Base-by-base conservation (phyloP, 2,888 invertebrate genomes). In the Neoascia interrupta region DNA sequence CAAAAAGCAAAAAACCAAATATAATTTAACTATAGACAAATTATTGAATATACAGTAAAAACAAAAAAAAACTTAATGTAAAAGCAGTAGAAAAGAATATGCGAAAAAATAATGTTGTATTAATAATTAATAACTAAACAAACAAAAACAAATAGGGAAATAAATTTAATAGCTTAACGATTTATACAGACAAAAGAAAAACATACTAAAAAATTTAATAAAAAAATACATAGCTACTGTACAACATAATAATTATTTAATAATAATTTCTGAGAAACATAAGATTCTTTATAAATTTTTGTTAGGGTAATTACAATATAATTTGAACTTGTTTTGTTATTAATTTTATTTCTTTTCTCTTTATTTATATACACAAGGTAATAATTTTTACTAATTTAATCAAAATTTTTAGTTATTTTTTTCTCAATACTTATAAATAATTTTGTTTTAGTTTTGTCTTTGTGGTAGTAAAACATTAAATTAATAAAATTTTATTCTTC, bases 1-100 rank as follows among this genome's bases (percentile, higher is more conserved):
- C 63, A 23, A n/a, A n/a, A 82, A 70, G 74, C 73, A 68, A 54
- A 79, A 79, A 82, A 79, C 79, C 73, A 81, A 81, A 76, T 66
- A 66, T 69, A 80, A 80, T 70, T 54, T 68, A 81, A 69, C 43
- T 75, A 61, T 74, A 75, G 69, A 64, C 45, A 64, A 68, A 74
- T 64, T 69, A 76, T 70, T 49, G 54, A 70, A 64, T 58, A 68
- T 47, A 47, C 64, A 69, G 45, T 58, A 53, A 79, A 66, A 37
- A 47, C 21, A 60, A 18, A 56, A 19, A 28, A 58, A 64, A 54
- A 56, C 8, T 11, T 53, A 60, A 49, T 41, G 28, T 18, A 34
- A 21, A 66, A 66, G 34, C 47, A 72, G 34, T 53, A 49, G 19
- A 36, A n/a, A 15, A 69, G 49, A 58, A 66, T 36, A 23, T 5